phyloP scores from a whole-genome alignment of 2,113 vertebrate genomes.

The Ciconia boyciana region DNA sequence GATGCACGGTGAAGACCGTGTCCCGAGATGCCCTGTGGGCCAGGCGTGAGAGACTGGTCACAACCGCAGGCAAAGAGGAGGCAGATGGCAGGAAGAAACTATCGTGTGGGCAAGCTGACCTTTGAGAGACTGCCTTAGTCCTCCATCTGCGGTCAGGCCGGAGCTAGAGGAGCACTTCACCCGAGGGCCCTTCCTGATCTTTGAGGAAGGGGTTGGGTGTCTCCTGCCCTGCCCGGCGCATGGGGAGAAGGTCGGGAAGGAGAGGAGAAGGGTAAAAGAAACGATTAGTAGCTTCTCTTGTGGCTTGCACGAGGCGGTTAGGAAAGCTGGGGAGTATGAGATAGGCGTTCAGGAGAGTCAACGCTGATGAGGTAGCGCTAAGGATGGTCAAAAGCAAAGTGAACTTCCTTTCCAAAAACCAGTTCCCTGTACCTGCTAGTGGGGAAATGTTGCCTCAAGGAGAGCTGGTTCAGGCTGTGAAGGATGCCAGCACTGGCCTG shows the following conservation, averaged over 20 bases:
- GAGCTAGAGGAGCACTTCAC: neutral
- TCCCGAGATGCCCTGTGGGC: accelerated
- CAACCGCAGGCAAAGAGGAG: neutral
- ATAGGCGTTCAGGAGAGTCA: neutral
- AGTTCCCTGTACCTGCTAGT: neutral
- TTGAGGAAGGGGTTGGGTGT: neutral
- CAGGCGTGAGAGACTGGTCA: accelerated
- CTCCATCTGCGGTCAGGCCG: accelerated
- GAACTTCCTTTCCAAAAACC: neutral
- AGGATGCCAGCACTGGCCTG: neutral
- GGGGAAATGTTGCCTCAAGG: neutral
- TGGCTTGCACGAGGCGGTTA: neutral
- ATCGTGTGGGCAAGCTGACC: neutral
- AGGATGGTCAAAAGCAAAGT: neutral
- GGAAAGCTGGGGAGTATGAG: neutral
- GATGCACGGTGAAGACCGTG: accelerated
- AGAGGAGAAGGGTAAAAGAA: neutral
- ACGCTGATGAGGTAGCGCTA: slow-evolving; percentile 56
- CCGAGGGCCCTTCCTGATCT: neutral
- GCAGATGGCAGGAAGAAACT: neutral
- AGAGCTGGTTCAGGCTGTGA: neutral
- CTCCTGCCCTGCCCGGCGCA: neutral
- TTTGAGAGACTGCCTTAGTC: neutral
- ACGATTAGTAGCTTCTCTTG: neutral
- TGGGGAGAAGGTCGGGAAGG: neutral